Evolutionary conservation across 2,888 invertebrate species (phyloP).

Genomic region (Electrophaes corylata): DNA sequence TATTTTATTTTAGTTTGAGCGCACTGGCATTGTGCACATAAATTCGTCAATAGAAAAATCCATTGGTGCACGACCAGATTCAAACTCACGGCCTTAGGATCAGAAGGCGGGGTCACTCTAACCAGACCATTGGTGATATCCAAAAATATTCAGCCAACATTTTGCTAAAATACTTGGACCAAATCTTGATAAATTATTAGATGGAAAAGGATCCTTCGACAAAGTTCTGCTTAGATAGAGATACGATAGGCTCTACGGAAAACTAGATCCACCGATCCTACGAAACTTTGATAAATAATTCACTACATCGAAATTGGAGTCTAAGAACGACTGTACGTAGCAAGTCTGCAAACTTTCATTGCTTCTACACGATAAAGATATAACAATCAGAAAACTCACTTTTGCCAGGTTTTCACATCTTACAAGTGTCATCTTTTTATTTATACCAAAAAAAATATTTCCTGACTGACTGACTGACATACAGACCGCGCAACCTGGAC

Average conservation of each 20-base stretch:
- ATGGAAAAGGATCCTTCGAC: not conserved
- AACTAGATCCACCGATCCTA: conserved; percentile 21
- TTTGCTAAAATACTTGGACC: not conserved
- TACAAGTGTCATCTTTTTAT: no score
- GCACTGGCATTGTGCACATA: no score
- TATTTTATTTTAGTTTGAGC: no score
- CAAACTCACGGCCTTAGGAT: no score
- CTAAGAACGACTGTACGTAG: conserved; percentile 47
- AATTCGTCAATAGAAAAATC: no score
- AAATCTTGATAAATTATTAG: not conserved
- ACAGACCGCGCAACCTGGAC: no score
- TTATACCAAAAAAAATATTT: no score
- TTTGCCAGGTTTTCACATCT: no score
- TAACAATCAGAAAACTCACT: not conserved
- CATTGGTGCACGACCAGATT: no score
- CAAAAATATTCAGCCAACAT: not conserved
- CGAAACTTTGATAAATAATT: conserved; percentile 39
- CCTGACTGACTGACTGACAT: no score
- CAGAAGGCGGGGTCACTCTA: no score
- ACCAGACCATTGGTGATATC: no score
- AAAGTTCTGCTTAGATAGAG: conserved; percentile 13
- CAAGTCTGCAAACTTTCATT: conserved; percentile 63
- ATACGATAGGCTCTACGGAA: conserved; percentile 18
- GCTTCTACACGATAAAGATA: conserved; percentile 38
- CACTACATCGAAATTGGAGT: conserved; percentile 37